Base-by-base conservation (phyloP, 2,888 invertebrate genomes). In the Patella ulyssiponensis region DNA sequence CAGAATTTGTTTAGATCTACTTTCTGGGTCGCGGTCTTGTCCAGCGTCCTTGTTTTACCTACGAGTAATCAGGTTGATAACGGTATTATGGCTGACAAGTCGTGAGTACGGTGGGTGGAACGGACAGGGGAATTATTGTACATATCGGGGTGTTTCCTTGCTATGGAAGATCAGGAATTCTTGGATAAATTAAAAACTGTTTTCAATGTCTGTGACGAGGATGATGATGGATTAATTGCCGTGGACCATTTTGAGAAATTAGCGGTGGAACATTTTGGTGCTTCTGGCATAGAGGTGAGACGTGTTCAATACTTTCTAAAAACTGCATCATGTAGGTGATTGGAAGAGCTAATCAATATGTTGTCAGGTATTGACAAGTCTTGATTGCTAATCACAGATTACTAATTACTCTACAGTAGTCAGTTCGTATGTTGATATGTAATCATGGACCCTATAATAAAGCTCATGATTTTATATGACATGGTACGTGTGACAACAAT, bases 261-360 rank as follows among this genome's bases (percentile, higher is more conserved):
- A 69, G 88, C 89, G 2, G 83, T 84, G 72, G 90, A 90, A 78
- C 89, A 90, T 86, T 90, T 90, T 77, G 90, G 90, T 27, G 89
- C 87, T 44, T 89, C 86, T 71, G 85, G 86, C 23, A 84, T 83
- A 54, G 86, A 88, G 86, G 86, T 86, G 77, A 71, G 77, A 44
- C 3, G 44, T 44, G 44, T 44, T 44, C 44, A 44, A 44, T 44
- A 44, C 44, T 44, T 44, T 44, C 5, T 44, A 7, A 44, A 44
- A 44, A 44, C 44, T 44, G 44, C 7, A 44, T 27, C 27, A 27
- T 5, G 44, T 44, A 0, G 44, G 44, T 44, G 44, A 44, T 44
- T 44, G 44, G 44, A 44, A 7, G 44, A 7, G 44, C 44, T 44
- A 44, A 44, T 44, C 44, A 44, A 44, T 44, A 44, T 44, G 44